Conservation (phyloP, 2,113 vertebrate species). For the Arvicanthis niloticus region DNA sequence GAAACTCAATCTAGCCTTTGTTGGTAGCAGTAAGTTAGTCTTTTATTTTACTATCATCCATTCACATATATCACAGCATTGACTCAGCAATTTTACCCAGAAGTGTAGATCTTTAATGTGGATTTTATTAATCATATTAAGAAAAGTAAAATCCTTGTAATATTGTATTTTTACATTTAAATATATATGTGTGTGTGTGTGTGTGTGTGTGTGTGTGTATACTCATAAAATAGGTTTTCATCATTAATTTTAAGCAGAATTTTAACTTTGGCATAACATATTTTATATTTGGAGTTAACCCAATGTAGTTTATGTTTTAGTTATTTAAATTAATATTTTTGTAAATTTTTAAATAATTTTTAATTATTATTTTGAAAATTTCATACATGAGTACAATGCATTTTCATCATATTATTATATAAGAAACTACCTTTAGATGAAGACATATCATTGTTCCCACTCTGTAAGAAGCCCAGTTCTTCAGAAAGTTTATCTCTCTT, state of each 20-base stretch:
- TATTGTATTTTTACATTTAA: neutral
- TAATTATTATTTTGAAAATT: neutral
- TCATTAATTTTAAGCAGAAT: conserved; percentile 26
- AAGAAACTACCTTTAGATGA: neutral
- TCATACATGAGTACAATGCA: neutral
- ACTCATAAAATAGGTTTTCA: neutral
- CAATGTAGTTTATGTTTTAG: neutral
- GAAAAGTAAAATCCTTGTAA: neutral
- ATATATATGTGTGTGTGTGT: too few species aligned
- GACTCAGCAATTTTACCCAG: neutral
- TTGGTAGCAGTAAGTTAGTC: neutral
- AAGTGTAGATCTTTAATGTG: neutral
- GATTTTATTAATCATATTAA: neutral
- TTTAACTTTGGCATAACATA: conserved; percentile 9
- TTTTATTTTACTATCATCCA: neutral
- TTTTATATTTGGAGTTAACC: neutral
- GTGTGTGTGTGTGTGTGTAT: neutral
- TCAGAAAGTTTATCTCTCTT: too few species aligned
- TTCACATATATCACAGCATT: neutral
- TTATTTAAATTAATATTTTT: neutral
- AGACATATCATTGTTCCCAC: neutral
- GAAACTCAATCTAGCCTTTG: neutral
- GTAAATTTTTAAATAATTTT: neutral
- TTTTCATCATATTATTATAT: neutral
- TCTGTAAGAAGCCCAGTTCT: neutral